These are phyloP conservation scores for Nesogale talazaci DNA, from an alignment of 2,113 vertebrate species.

Conservation along the genomic window DNA sequence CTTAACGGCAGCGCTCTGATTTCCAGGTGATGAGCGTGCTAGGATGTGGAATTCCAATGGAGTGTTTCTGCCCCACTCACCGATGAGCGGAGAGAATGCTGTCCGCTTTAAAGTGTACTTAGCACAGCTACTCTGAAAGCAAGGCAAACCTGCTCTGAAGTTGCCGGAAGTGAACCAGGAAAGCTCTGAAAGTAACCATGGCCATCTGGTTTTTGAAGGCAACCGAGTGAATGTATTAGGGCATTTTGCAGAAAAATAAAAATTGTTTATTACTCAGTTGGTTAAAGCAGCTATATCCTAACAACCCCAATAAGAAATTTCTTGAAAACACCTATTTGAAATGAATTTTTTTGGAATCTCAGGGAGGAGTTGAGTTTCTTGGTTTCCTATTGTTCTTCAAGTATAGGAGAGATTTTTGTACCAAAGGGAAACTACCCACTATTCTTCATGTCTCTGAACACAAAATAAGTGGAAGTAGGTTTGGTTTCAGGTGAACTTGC, in stretches of 20 bases:
- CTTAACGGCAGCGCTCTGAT: background rate
- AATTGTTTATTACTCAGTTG: background rate
- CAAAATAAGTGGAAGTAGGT: background rate
- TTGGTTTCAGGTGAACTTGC: conserved; percentile 21
- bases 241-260: background rate
- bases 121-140: background rate
- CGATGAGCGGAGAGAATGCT: background rate
- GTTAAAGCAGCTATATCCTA: background rate
- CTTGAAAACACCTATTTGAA: background rate
- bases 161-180: background rate
- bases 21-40: background rate
- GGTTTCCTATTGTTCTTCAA: background rate
- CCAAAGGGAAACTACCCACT: background rate
- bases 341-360: background rate
- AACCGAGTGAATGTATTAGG: background rate
- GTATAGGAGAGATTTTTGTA: background rate
- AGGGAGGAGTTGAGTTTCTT: background rate
- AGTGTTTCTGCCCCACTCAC: background rate
- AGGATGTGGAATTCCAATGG: background rate
- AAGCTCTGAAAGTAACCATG: background rate
- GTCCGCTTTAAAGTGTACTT: conserved; percentile 4
- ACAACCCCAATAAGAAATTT: background rate
- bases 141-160: background rate
- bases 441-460: background rate
- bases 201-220: background rate